Base-by-base conservation (phyloP, 2,888 invertebrate species). In the Drosophila falleni region DNA sequence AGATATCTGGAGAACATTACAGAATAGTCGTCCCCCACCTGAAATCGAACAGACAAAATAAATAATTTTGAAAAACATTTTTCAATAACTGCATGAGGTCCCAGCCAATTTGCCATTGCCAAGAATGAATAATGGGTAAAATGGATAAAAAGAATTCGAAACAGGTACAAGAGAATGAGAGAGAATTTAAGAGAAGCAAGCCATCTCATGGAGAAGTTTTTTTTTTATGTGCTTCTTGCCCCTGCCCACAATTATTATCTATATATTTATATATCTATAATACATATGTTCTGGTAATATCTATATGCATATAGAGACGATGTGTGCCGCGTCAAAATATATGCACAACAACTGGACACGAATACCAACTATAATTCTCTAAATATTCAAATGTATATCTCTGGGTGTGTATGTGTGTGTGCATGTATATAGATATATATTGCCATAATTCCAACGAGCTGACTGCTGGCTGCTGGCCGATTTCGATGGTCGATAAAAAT, bases 321-420 rank as follows among this genome's bases (percentile, higher is more conserved):
- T 74, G 41, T 68, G 70, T 65, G 71, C 60, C 71, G 69, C 64
- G 41, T 61, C 73, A 54, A 87, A 87, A 85, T 74, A 85, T 74
- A 80, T 85, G 71, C 79, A 71, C 79, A 78, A 81, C 87, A 87
- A 84, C 89, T 87, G 85, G 89, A 85, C 81, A 72, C 68, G 39
- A 54, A 84, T 64, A 85, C 81, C 47, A 59, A 47, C 50, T 35
- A 63, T 62, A 50, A 63, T 59, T 65, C 58, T 47, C 41, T 47
- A 42, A 31, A 44, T 42, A 47, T 58, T 47, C 42, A 29, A 39
- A n/a, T 44, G 23, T 44, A 13, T 13, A 23, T 44, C 23, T 13
- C 13, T 55, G 33, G 37, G 31, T 56, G 15, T 31, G 62, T 64
- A 39, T 55, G 53, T 47, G 31, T 19, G 35, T 58, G 29, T 41